Conservation (phyloP, 2,797 vertebrate genomes). For the Muscicapa striata region DNA sequence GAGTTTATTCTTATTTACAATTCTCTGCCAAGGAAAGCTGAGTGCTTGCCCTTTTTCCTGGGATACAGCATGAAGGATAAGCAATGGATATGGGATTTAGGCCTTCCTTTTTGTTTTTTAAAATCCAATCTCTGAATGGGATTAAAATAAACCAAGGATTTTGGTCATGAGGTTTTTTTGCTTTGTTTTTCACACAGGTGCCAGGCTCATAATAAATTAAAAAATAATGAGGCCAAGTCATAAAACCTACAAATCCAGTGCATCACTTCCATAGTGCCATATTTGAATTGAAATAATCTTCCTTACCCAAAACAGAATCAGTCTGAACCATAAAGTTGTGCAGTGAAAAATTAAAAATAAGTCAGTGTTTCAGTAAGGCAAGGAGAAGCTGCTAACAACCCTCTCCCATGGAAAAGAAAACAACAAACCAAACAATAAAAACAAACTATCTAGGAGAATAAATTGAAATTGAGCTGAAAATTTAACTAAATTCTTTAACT, state of each 20-base stretch:
- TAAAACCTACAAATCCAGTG: background rate
- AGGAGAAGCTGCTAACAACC: background rate
- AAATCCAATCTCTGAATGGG: background rate
- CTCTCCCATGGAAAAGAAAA: background rate
- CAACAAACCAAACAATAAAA: background rate
- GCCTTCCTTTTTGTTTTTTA: background rate
- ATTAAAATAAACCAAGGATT: background rate
- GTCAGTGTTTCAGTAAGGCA: background rate
- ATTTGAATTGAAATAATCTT: background rate
- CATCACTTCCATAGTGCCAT: background rate
- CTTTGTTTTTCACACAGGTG: background rate
- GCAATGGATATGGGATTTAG: background rate
- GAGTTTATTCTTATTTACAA: background rate
- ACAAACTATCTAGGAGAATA: background rate
- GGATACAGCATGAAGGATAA: background rate
- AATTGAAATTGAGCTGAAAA: background rate
- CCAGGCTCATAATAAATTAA: background rate
- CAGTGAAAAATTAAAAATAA: background rate
- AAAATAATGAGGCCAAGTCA: background rate
- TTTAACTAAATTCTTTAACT: background rate
- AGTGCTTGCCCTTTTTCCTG: background rate
- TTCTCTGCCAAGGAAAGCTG: background rate
- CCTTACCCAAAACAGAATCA: background rate
- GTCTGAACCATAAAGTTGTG: background rate
- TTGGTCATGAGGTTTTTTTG: background rate